Conservation (phyloP, 2,797 vertebrate species). For the Monodelphis domestica region DNA sequence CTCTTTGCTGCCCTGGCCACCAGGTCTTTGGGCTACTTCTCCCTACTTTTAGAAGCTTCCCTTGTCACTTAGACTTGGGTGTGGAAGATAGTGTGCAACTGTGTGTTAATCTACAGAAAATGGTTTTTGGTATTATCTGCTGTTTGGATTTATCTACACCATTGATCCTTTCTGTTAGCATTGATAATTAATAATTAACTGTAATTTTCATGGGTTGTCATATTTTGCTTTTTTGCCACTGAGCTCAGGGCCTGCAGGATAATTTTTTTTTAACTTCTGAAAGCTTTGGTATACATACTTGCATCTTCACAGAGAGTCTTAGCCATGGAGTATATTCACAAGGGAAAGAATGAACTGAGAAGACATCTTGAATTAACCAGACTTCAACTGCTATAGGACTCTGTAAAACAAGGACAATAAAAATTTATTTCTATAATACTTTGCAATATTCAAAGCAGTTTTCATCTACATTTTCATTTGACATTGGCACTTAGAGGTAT, state of each 20-base stretch:
- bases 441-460: not conserved
- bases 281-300: not conserved
- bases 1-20: slow-evolving; percentile 1
- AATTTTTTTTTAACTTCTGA: not conserved
- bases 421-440: not conserved
- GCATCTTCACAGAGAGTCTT: not conserved
- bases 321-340: not conserved
- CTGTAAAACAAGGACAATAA: not conserved
- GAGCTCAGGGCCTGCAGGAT: slow-evolving; percentile 6
- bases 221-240: not conserved
- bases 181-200: slow-evolving; percentile 1
- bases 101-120: not conserved
- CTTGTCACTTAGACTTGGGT: not conserved
- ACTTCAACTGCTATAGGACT: slow-evolving; percentile 9
- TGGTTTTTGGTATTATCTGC: not conserved
- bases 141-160: not conserved
- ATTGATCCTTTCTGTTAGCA: not conserved
- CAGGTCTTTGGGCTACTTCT: not conserved
- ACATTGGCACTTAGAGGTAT: not conserved
- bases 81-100: not conserved
- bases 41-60: not conserved
- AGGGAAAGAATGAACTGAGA: not conserved
- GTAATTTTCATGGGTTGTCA: not conserved
- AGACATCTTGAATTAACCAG: not conserved
- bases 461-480: not conserved